These are phyloP conservation scores for Agrilus cyanescens DNA, from an alignment of 2,888 invertebrate genomes.

Conservation along the genomic window DNA sequence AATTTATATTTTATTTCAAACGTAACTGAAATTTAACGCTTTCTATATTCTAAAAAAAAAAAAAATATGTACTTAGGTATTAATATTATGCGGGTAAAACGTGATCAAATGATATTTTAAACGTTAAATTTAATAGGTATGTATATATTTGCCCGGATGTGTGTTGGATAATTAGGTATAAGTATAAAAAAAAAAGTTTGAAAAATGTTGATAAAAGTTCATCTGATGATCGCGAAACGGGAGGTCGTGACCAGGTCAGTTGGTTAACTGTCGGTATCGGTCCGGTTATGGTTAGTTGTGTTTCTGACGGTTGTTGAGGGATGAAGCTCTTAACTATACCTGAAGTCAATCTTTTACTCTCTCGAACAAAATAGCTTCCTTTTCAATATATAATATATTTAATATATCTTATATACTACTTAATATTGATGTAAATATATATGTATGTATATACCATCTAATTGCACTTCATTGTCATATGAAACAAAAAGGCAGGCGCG, in stretches of 20 bases:
- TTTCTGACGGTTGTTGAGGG: constrained; percentile 37
- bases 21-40: no score
- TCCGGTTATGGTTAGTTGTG: constrained; percentile 40
- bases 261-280: constrained; percentile 46
- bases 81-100: no score
- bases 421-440: constrained; percentile 45
- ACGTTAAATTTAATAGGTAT: not conserved
- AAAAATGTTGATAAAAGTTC: constrained; percentile 1
- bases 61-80: no score
- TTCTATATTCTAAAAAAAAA: no score
- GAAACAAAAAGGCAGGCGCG: constrained; percentile 27
- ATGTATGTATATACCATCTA: constrained; percentile 46
- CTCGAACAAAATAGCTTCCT: constrained; percentile 50
- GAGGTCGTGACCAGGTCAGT: constrained; percentile 7
- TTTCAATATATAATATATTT: constrained; percentile 41
- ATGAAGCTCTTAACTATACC: constrained; percentile 38
- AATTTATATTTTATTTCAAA: no score
- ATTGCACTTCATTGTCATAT: constrained; percentile 49
- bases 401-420: constrained; percentile 39
- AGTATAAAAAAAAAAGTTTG: not conserved
- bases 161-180: no score
- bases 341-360: constrained; percentile 52
- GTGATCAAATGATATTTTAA: not conserved
- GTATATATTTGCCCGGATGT: not conserved
- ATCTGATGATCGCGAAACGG: not conserved